Evolutionary conservation across 2,113 vertebrate genomes (phyloP), one percentile per base, ranked within the genome.

Genomic region (Xiphophorus hellerii): DNA sequence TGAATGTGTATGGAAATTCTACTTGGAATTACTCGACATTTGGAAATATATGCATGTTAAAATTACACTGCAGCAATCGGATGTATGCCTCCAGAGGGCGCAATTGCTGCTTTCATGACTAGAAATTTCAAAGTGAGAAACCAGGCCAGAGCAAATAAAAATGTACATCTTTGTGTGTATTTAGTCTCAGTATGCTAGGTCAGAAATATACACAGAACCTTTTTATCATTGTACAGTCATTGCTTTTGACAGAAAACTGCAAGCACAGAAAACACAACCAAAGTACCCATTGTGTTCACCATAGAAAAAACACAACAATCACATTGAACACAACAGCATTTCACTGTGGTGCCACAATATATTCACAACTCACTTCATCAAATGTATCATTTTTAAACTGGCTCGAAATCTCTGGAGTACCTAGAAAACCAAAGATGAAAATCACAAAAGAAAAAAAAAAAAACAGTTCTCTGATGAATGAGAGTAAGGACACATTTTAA

Each of bases 251-350:
- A 94, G 89, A 95, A 95, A 96, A 85, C 90, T 83, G 94, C 91
- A 95, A 94, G 94, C 94, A 96, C 94, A 96, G 91, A 93, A 94
- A 96, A 95, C 95, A 95, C 94, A 94, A 95, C 92, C 94, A 94
- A 87, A 91, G 94, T 94, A 96, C 94, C 94, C 76, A 85, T 87
- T 91, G 94, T 95, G 92, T 94, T 95, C 94, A 95, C 95, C 92
- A 93, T 96, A 96, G 96, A 96, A 98, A 28, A 98, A 58, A 94
- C 96, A 95, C 95, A 94, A 94, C 94, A 89, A 88, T 95, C 93
- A 96, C 96, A 95, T 92, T 91, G 91, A 95, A 96, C 95, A 97
- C 94, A 94, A 93, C 95, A 96, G 95, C 95, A 95, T 95, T 94
- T 95, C 95, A 92, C 92, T 77, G 88, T 85, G 70, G 85, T 90